Percentiles rank a stretch among this genome's conserved stretches.
Conservation (phyloP, 92 coral and sea anemone genomes). For the Micromussa lordhowensis region DNA sequence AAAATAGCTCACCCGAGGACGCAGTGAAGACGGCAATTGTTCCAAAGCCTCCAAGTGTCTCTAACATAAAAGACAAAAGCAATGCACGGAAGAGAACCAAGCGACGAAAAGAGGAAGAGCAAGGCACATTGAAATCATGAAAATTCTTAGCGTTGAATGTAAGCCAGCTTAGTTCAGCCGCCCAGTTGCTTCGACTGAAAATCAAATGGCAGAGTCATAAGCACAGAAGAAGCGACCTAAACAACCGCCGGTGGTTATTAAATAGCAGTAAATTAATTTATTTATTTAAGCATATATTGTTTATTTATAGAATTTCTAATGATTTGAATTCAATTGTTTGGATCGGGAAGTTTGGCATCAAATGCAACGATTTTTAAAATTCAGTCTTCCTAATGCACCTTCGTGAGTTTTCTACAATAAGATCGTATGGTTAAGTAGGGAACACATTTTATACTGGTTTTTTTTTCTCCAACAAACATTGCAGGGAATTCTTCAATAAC, state of each 20-base stretch:
- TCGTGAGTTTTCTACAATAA: neutral
- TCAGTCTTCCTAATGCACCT: neutral
- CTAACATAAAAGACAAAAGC: constrained; percentile 23
- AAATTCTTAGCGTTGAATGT: neutral
- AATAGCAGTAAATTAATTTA: neutral
- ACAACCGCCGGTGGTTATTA: neutral
- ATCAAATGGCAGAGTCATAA: neutral
- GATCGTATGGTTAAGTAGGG: too few species aligned
- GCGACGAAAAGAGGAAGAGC: constrained; percentile 24
- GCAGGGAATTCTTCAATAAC: neutral
- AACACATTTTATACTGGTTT: too few species aligned
- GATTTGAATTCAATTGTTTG: neutral
- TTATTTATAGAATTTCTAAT: neutral
- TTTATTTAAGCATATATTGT: neutral
- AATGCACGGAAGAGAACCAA: constrained; percentile 16
- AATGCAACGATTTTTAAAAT: neutral
- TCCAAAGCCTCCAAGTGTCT: constrained; percentile 67
- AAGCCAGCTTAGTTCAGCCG: neutral
- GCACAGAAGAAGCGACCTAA: too few species aligned
- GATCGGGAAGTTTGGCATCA: neutral
- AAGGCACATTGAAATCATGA: neutral
- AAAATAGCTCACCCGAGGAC: constrained; percentile 24
- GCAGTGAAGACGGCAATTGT: constrained; percentile 7
- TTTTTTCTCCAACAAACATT: neutral
- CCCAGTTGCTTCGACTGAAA: neutral